These are phyloP conservation scores for Rhombomys opimus DNA, from an alignment of 2,113 vertebrate genomes.

Conservation along the genomic window DNA sequence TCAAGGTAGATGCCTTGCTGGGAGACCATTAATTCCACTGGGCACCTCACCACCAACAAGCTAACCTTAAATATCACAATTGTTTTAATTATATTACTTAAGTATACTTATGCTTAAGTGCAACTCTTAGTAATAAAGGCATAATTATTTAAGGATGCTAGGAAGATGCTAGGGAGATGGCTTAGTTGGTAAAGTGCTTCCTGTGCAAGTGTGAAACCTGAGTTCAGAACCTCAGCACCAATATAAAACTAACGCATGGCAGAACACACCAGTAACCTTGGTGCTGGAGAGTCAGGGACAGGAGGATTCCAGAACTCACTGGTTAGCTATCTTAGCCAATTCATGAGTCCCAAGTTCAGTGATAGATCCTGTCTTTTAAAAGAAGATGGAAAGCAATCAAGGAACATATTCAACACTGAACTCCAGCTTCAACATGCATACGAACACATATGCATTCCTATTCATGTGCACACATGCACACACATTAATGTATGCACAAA, in stretches of 20 bases:
- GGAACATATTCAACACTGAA: neutral
- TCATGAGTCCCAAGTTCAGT: neutral
- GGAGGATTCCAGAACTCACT: neutral
- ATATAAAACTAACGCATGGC: neutral
- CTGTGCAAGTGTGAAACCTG: neutral
- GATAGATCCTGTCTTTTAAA: neutral
- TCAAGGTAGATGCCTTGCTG: neutral
- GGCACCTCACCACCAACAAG: neutral
- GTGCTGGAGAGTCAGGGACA: neutral
- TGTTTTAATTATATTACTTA: neutral
- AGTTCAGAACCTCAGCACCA: neutral
- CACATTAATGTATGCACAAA: neutral
- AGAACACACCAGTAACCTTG: neutral
- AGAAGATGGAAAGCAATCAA: neutral
- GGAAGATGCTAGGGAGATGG: neutral
- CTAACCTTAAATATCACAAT: neutral
- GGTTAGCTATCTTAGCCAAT: neutral
- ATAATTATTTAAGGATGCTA: neutral
- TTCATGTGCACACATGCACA: neutral
- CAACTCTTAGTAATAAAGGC: neutral
- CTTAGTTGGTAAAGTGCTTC: neutral
- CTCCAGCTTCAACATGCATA: neutral
- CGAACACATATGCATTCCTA: neutral
- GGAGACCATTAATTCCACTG: neutral
- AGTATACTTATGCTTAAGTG: neutral